Percentiles rank a stretch among this genome's conserved stretches.
phyloP scores from a whole-genome alignment of 2,797 vertebrate species.

The Synaphobranchus kaupii region DNA sequence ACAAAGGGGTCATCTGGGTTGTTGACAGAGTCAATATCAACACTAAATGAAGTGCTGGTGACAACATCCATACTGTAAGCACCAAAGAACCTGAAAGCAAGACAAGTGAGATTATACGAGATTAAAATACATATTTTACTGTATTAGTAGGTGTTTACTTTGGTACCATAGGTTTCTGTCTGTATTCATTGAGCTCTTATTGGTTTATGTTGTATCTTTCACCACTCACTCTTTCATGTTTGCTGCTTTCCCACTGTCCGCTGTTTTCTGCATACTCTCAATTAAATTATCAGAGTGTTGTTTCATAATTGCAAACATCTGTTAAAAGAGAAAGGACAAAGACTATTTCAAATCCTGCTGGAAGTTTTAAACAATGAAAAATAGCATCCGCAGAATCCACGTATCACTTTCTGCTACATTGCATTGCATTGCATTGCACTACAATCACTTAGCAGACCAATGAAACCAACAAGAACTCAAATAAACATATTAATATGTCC shows the following conservation, averaged over 20 bases:
- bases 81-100: slow-evolving; percentile 66
- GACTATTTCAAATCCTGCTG: not conserved
- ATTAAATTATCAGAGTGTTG: slow-evolving; percentile 62
- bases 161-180: not conserved
- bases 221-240: slow-evolving; percentile 68
- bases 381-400: not conserved
- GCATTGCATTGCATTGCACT: not conserved
- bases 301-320: slow-evolving; percentile 77
- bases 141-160: not conserved
- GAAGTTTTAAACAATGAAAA: not conserved
- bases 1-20: slow-evolving; percentile 77
- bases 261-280: slow-evolving; percentile 62
- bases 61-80: slow-evolving; percentile 81
- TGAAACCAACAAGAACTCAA: not conserved
- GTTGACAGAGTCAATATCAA: slow-evolving; percentile 76
- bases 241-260: slow-evolving; percentile 56
- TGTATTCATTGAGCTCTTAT: not conserved
- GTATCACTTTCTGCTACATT: not conserved
- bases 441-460: not conserved
- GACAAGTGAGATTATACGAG: not conserved
- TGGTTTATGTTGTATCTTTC: not conserved
- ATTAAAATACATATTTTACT: not conserved
- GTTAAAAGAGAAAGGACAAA: slow-evolving; percentile 34
- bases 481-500: not conserved
- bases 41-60: slow-evolving; percentile 75